Conservation (phyloP, 2,113 vertebrate genomes). For the Nothoprocta perdicaria region DNA sequence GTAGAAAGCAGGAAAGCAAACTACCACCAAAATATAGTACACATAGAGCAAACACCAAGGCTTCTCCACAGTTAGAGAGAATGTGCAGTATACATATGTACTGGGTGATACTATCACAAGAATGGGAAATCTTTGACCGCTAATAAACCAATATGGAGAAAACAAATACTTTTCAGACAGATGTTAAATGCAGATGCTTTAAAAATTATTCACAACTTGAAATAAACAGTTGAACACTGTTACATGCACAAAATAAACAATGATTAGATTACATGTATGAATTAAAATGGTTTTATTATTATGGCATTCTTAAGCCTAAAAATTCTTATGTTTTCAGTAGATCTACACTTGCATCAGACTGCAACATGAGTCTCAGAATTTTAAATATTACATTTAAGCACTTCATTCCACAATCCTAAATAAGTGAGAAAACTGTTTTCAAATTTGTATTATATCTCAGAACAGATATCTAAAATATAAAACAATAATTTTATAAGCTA, state of each 20-base stretch:
- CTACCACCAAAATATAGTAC: neutral
- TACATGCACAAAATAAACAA: constrained; percentile 38
- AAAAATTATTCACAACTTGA: neutral
- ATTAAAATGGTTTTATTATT: constrained; percentile 29
- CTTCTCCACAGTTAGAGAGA: neutral
- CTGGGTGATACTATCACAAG: neutral
- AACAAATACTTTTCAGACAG: constrained; percentile 14
- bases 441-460: constrained; percentile 1
- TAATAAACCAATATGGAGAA: neutral
- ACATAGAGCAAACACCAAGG: neutral
- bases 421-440: neutral
- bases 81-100: neutral
- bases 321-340: neutral
- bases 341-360: neutral
- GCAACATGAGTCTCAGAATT: neutral
- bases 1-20: neutral
- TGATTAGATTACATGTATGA: neutral
- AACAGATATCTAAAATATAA: constrained; percentile 3
- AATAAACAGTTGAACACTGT: neutral
- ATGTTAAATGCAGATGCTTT: neutral
- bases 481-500: constrained; percentile 26
- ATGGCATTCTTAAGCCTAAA: neutral
- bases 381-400: neutral
- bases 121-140: neutral
- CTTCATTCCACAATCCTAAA: neutral